phyloP scores from a whole-genome alignment of 2,113 vertebrate species.

The Chrysochloris asiatica region DNA sequence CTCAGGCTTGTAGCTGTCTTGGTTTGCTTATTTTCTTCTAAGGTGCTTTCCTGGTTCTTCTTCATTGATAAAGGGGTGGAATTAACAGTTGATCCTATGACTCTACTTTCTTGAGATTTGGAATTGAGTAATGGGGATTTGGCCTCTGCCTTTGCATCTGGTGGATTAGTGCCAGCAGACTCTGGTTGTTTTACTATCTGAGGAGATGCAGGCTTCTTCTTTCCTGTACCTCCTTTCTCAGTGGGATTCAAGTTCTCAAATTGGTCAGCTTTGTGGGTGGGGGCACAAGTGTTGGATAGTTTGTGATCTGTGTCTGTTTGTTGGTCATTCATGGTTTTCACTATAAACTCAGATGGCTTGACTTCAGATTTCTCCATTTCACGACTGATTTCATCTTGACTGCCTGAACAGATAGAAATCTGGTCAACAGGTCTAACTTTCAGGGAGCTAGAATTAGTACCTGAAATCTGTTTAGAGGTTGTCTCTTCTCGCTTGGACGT shows the following conservation, averaged over 20 bases:
- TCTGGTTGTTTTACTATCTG: slow-evolving; percentile 52
- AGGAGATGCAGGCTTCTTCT: slow-evolving; percentile 56
- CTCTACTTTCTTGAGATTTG: slow-evolving; percentile 46
- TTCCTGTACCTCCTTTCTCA: slow-evolving; percentile 33
- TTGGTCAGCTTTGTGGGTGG: slow-evolving; percentile 29
- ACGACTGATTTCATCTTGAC: slow-evolving; percentile 58
- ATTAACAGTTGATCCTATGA: background rate
- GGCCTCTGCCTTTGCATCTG: slow-evolving; percentile 63
- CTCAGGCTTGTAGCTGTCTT: slow-evolving; percentile 56
- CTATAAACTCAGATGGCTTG: slow-evolving; percentile 38
- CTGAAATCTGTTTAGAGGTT: background rate
- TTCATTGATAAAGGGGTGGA: background rate
- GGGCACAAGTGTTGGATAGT: background rate
- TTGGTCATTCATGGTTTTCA: slow-evolving; percentile 16
- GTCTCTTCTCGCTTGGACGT: accelerated
- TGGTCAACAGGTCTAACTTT: slow-evolving; percentile 83
- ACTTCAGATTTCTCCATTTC: slow-evolving; percentile 17
- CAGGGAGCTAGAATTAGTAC: slow-evolving; percentile 42
- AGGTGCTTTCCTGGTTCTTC: slow-evolving; percentile 61
- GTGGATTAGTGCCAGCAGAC: background rate
- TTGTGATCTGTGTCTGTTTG: slow-evolving; percentile 10
- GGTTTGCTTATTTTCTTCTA: background rate
- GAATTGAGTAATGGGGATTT: slow-evolving; percentile 59
- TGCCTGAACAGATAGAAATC: slow-evolving; percentile 79
- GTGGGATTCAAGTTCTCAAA: background rate